Conservation (phyloP, 2,888 invertebrate genomes). For the Epistrophe eligans region DNA sequence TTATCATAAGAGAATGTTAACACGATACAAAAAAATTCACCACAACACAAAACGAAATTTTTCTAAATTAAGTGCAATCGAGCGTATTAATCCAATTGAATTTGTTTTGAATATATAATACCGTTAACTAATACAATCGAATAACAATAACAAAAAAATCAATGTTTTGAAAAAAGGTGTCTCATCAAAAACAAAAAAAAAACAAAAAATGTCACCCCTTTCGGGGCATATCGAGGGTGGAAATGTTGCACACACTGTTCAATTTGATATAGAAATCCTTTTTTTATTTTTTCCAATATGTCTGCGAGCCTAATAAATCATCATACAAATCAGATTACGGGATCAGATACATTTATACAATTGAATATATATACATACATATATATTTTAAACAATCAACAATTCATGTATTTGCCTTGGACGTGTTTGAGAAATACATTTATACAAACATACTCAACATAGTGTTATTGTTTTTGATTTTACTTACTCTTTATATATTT, state of each 20-base stretch:
- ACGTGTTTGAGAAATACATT: conserved; percentile 14
- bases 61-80: conserved; percentile 77
- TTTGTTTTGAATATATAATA: conserved; percentile 82
- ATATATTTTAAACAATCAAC: conserved; percentile 72
- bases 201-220: conserved; percentile 47
- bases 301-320: conserved; percentile 66
- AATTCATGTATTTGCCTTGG: conserved; percentile 54
- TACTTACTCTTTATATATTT: conserved; percentile 27
- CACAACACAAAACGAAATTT: conserved; percentile 45
- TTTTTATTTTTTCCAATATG: conserved; percentile 32
- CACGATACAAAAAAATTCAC: background rate
- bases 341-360: conserved; percentile 57
- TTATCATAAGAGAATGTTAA: background rate
- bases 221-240: conserved; percentile 55
- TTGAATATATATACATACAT: background rate
- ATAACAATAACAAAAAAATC: conserved; percentile 56
- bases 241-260: conserved; percentile 11
- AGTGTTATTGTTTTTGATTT: conserved; percentile 12
- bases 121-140: conserved; percentile 70
- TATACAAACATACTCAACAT: background rate
- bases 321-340: conserved; percentile 75
- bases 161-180: conserved; percentile 35
- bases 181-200: conserved; percentile 48
- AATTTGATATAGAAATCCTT: conserved; percentile 42
- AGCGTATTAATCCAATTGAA: conserved; percentile 82